Conservation (phyloP, 2,797 vertebrate species). For the Oreortyx pictus region DNA sequence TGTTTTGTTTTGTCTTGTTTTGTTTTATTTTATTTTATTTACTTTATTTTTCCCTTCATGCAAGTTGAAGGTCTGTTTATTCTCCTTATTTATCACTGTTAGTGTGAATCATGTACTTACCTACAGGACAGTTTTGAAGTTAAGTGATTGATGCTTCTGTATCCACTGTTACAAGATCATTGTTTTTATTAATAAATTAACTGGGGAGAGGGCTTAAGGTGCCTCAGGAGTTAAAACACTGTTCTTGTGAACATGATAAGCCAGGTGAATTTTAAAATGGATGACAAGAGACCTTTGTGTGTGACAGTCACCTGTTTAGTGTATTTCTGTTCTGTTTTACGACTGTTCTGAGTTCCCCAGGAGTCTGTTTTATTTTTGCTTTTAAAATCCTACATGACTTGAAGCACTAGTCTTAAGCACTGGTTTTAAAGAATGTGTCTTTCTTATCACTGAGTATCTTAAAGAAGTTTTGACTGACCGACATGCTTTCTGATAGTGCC, state of each 20-base stretch:
- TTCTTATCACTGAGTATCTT: neutral
- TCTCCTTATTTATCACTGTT: neutral
- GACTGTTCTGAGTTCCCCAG: neutral
- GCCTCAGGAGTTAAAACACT: neutral
- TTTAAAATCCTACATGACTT: neutral
- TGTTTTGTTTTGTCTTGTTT: neutral
- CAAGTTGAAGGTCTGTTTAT: neutral
- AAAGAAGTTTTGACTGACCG: neutral
- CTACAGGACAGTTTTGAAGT: neutral
- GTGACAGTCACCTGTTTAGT: neutral
- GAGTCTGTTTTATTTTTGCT: neutral
- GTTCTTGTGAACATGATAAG: neutral
- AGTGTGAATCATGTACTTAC: neutral
- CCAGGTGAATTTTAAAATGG: neutral
- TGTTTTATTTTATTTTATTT: neutral
- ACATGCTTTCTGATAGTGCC: neutral
- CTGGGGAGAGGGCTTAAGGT: neutral
- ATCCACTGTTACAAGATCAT: neutral
- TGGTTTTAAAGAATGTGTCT: neutral
- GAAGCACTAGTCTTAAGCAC: neutral
- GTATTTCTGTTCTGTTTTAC: conserved; percentile 15
- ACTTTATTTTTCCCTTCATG: neutral
- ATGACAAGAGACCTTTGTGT: neutral
- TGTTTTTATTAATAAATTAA: neutral
- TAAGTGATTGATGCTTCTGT: neutral